A percentile compares a stretch with the other conserved stretches of the same genome.
phyloP scores from a whole-genome alignment of 2,797 vertebrate genomes.

The Oreonectes daqikongensis region DNA sequence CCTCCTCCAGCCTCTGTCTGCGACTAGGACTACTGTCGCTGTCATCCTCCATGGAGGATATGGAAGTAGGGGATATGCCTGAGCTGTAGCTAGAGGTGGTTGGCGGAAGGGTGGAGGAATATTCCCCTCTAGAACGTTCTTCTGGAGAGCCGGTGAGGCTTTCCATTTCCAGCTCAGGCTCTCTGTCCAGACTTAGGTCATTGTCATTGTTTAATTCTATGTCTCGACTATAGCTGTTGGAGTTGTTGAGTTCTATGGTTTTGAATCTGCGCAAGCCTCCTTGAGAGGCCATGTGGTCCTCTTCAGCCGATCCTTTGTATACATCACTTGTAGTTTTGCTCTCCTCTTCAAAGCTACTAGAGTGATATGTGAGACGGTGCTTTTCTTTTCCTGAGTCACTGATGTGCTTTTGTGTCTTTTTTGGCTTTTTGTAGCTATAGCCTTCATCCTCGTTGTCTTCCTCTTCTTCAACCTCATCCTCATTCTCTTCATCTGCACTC shows the following conservation, averaged over 20 bases:
- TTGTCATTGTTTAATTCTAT: constrained; percentile 86
- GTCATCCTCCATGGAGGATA: constrained; percentile 98
- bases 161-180: constrained; percentile 98
- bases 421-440: constrained; percentile 79
- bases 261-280: constrained; percentile 95
- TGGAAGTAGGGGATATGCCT: constrained; percentile 94
- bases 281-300: constrained; percentile 88
- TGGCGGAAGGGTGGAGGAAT: constrained; percentile 93
- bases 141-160: constrained; percentile 96
- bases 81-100: constrained; percentile 96
- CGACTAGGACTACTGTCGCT: constrained; percentile 98
- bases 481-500: constrained; percentile 94
- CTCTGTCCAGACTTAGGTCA: constrained; percentile 87
- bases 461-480: constrained; percentile 71
- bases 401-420: constrained; percentile 81
- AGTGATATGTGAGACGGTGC: constrained; percentile 85
- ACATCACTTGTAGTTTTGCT: constrained; percentile 81
- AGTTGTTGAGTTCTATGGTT: constrained; percentile 97
- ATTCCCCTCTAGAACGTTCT: constrained; percentile 93
- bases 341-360: constrained; percentile 87
- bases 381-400: constrained; percentile 88
- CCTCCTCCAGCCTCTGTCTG: constrained; percentile 92
- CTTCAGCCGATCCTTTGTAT: constrained; percentile 77
- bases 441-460: constrained; percentile 80
- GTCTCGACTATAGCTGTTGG: constrained; percentile 87